Percentiles rank a stretch among this genome's conserved stretches.
Conservation (phyloP, 2,797 vertebrate genomes). For the Tadarida brasiliensis region DNA sequence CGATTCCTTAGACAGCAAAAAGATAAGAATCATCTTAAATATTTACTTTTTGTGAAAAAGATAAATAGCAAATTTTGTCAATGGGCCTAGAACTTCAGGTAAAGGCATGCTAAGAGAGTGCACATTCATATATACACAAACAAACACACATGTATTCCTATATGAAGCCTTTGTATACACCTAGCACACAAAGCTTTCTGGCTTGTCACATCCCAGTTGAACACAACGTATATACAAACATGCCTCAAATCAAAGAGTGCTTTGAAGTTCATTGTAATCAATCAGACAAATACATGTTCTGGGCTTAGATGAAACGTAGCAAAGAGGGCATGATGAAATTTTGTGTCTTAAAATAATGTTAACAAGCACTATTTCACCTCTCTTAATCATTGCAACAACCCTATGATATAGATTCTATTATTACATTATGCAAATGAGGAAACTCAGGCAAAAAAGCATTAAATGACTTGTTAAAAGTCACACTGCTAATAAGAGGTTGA, state of each 20-base stretch:
- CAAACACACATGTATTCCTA: background rate
- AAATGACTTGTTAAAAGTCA: conserved; percentile 19
- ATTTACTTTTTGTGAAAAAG: background rate
- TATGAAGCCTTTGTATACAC: background rate
- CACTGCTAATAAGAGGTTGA: background rate
- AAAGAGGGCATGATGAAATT: background rate
- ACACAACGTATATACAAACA: background rate
- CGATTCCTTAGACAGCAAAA: conserved; percentile 22
- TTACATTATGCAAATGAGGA: background rate
- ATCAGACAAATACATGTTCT: conserved; percentile 23
- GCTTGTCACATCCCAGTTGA: background rate
- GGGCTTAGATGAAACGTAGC: background rate
- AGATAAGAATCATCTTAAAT: background rate
- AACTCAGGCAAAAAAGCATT: background rate
- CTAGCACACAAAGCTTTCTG: background rate
- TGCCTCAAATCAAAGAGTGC: background rate
- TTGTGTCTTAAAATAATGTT: background rate
- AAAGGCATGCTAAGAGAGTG: background rate
- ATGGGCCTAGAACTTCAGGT: background rate
- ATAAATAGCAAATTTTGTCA: background rate
- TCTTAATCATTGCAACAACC: background rate
- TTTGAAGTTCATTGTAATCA: conserved; percentile 25
- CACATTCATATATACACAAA: background rate
- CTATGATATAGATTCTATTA: background rate
- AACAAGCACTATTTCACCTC: background rate